phyloP scores from a whole-genome alignment of 1,140 invertebrate species.

The Manduca sexta region DNA sequence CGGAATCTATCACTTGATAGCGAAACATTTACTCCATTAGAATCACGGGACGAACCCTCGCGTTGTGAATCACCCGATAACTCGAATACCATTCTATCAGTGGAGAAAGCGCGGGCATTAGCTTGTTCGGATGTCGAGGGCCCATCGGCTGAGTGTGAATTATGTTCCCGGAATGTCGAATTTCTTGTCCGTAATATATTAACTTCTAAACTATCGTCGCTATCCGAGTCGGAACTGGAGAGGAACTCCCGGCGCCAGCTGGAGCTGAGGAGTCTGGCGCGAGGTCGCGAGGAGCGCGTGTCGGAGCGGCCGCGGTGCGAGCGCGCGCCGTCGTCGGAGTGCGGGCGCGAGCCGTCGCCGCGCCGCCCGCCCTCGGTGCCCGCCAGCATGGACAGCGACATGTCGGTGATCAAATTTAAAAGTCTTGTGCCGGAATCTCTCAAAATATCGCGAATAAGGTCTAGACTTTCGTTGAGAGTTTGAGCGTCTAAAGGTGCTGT shows the following conservation, averaged over 20 bases:
- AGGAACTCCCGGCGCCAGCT: conserved; percentile 32
- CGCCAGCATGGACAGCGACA: conserved; percentile 50
- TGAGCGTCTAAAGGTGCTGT: conserved; percentile 47
- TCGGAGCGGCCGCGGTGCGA: conserved; percentile 6
- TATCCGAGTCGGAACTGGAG: conserved; percentile 59
- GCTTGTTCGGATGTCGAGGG: conserved; percentile 12
- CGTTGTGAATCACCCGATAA: conserved; percentile 27
- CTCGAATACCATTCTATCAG: conserved; percentile 48
- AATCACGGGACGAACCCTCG: conserved; percentile 17
- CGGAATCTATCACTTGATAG: conserved; percentile 39
- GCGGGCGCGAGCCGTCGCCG: conserved; percentile 21
- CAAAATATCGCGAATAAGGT: conserved; percentile 64
- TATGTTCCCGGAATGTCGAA: conserved; percentile 46
- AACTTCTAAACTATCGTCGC: conserved; percentile 54
- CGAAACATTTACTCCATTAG: conserved; percentile 32
- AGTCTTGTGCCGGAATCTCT: conserved; percentile 66
- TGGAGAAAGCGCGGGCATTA: conserved; percentile 26
- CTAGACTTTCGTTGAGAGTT: conserved; percentile 58
- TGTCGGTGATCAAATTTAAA: conserved; percentile 63
- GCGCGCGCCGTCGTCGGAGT: conserved; percentile 40
- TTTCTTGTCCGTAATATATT: conserved; percentile 58
- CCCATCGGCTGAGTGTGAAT: conserved; percentile 19
- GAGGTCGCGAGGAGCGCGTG: conserved; percentile 12
- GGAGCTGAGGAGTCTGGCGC: conserved; percentile 31
- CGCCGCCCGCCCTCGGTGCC: conserved; percentile 36